Evolutionary conservation across 2,888 invertebrate genomes (phyloP).

Genomic region (Lissocephala sabroskyi): DNA sequence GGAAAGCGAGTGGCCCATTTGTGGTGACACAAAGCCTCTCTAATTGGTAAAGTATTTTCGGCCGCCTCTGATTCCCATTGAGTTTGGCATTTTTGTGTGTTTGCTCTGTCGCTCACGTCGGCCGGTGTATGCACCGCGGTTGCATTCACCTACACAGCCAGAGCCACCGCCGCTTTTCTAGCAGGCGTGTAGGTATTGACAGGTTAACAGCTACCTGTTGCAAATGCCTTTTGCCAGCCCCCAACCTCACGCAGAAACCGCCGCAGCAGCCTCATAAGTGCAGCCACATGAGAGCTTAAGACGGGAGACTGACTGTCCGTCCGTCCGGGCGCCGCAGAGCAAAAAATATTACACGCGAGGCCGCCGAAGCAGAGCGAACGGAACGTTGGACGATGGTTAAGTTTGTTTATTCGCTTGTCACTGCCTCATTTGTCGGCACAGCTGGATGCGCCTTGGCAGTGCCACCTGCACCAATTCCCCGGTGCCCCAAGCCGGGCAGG

Average conservation of each 20-base stretch:
- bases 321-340: not conserved
- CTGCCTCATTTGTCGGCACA: slow-evolving; percentile 61
- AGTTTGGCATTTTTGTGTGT: too few species aligned
- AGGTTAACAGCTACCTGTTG: slow-evolving; percentile 53
- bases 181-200: slow-evolving; percentile 64
- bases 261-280: too few species aligned
- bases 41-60: too few species aligned
- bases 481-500: too few species aligned
- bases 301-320: slow-evolving; percentile 30
- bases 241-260: not conserved
- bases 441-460: slow-evolving; percentile 43
- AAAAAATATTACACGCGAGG: too few species aligned
- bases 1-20: too few species aligned
- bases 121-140: not conserved
- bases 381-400: slow-evolving; percentile 28
- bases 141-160: slow-evolving; percentile 32
- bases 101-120: too few species aligned
- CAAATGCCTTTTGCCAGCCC: slow-evolving; percentile 13
- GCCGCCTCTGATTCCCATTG: too few species aligned
- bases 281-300: too few species aligned
- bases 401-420: slow-evolving; percentile 66
- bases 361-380: not conserved
- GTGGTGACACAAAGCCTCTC: too few species aligned
- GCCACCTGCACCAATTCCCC: slow-evolving; percentile 41
- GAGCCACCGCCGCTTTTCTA: too few species aligned